Evolutionary conservation across 92 coral and sea anemone genomes (phyloP), one percentile per base, ranked within the genome.

Genomic region (Heteractis magnifica): DNA sequence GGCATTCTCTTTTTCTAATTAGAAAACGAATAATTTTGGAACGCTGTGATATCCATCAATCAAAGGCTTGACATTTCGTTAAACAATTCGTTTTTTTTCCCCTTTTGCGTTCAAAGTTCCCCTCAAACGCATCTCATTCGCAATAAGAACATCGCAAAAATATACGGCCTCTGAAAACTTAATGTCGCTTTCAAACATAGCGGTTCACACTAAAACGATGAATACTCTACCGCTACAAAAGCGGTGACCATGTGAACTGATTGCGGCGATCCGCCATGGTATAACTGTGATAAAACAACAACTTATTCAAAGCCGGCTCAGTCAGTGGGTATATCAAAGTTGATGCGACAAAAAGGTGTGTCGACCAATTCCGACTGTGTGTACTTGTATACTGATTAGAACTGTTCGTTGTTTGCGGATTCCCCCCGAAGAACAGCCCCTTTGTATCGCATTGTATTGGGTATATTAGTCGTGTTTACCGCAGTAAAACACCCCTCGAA

Each of bases 331-430:
- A 26, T 68, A 72, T 51, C 77, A 81, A 81, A 81, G 84, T 49
- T 68, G 71, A 64, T 68, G 73, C 73, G 73, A 68, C 49, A 68
- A 68, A 79, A 81, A 80, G 84, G 84, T 75, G 84, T 81, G 84
- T 81, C 84, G 73, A 8, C 34, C 56, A 68, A 81, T 81, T 81
- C 84, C 72, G 49, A 65, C 52, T 71, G 65, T 19, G 34, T 68
- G 10, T 68, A 68, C 41, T 65, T 8, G 73, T 23, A 68, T 6
- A 68, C 11, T 68, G 49, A 26, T n/a, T 68, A 68, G 20, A 14
- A 68, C 52, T 68, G 16, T 51, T 71, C 20, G 77, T 70, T 81
- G 74, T 49, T 7, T 49, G 50, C 52, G 60, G 49, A 4, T 62
- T 62, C 7, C 34, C 10, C 65, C 34, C n/a, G 20, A 20, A 81